Evolutionary conservation across 2,888 invertebrate species (phyloP).

Genomic region (Conistra vaccinii): DNA sequence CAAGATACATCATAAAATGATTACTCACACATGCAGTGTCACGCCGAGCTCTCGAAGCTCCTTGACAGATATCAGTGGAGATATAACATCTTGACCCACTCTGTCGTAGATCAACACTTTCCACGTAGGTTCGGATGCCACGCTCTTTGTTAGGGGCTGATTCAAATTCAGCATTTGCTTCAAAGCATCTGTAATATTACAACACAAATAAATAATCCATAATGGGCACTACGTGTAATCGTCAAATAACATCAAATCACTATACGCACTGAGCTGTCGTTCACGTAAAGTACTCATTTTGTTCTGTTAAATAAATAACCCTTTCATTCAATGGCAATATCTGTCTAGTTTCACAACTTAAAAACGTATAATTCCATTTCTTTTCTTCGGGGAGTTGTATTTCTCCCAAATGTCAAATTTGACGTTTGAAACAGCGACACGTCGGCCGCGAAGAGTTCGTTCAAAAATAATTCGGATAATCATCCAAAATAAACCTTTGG

Average conservation of each 20-base stretch:
- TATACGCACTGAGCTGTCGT: conserved; percentile 75
- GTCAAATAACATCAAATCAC: conserved; percentile 35
- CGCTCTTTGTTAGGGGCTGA: conserved; percentile 93
- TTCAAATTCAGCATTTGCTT: conserved; percentile 99
- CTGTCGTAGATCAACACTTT: conserved; percentile 99
- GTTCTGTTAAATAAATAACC: conserved; percentile 30
- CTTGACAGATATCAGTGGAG: conserved; percentile 98
- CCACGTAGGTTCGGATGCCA: conserved; percentile 97
- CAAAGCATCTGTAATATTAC: conserved; percentile 93
- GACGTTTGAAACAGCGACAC: conserved; percentile 63
- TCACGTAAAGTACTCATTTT: conserved; percentile 73
- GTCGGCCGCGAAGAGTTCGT: conserved; percentile 54
- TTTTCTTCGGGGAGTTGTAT: conserved; percentile 52
- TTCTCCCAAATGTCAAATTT: conserved; percentile 60
- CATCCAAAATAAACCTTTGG: background rate
- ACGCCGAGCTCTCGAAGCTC: conserved; percentile 98
- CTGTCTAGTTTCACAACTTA: conserved; percentile 32
- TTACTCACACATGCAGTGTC: conserved; percentile 98
- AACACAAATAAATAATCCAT: conserved; percentile 56
- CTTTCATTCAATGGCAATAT: conserved; percentile 57
- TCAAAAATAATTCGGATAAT: conserved; percentile 36
- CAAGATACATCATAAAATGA: conserved; percentile 11
- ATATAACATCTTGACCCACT: conserved; percentile 99
- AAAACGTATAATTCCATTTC: conserved; percentile 50
- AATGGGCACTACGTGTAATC: conserved; percentile 56